Evolutionary conservation across 2,113 vertebrate genomes (phyloP).

Genomic region (Leiothrix lutea): DNA sequence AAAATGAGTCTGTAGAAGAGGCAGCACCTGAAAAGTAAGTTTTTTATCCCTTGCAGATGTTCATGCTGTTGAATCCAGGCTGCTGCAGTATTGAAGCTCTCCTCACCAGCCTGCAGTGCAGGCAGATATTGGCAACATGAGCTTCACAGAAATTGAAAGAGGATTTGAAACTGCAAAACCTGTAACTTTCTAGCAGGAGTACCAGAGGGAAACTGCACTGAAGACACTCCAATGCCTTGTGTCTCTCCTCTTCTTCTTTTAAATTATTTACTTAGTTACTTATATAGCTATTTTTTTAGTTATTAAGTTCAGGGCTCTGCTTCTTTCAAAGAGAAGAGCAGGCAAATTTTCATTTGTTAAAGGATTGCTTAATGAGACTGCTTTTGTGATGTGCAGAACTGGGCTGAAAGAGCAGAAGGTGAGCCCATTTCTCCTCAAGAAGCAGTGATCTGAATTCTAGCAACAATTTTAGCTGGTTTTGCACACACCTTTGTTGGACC

Average conservation of each 20-base stretch:
- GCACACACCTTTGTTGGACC: not conserved
- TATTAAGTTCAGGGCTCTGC: not conserved
- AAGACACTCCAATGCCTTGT: not conserved
- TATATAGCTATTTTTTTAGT: not conserved
- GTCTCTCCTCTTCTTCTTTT: not conserved
- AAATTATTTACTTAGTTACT: not conserved
- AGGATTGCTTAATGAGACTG: not conserved
- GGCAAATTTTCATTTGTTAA: not conserved
- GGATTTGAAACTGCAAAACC: constrained; percentile 45
- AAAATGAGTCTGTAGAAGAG: not conserved
- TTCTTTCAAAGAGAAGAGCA: not conserved
- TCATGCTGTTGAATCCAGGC: not conserved
- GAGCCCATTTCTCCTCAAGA: not conserved
- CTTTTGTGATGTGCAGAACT: not conserved
- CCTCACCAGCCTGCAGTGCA: not conserved
- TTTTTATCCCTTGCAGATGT: not conserved
- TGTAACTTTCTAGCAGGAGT: not conserved
- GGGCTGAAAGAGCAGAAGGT: not conserved
- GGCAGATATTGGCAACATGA: not conserved
- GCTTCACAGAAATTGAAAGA: not conserved
- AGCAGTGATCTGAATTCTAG: not conserved
- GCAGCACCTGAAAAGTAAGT: not conserved
- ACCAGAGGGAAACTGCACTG: not conserved
- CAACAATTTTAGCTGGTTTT: not conserved
- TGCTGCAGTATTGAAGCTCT: not conserved